Conservation (phyloP, 2,113 vertebrate species). For the Anser cygnoides region DNA sequence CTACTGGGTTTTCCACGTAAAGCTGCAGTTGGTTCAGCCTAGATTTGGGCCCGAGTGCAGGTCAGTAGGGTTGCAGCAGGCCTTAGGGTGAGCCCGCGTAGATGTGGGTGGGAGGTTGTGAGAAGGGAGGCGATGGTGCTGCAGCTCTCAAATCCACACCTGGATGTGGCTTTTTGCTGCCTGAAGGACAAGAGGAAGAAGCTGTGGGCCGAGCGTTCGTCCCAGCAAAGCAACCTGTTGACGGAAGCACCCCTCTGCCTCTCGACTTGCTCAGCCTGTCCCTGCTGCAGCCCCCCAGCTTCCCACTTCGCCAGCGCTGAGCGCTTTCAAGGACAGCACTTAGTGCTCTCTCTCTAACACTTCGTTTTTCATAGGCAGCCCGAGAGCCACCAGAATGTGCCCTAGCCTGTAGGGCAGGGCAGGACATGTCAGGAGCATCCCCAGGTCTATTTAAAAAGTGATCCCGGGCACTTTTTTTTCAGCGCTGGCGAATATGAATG, state of each 20-base stretch:
- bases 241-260: not conserved
- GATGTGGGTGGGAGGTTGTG: not conserved
- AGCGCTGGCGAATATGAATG: not conserved
- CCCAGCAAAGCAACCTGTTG: not conserved
- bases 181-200: not conserved
- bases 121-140: not conserved
- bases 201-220: not conserved
- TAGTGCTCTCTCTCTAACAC: rapidly evolving
- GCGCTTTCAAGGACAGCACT: rapidly evolving
- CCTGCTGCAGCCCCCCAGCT: rapidly evolving
- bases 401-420: not conserved
- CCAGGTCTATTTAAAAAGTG: not conserved
- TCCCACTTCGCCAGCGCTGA: not conserved
- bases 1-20: not conserved
- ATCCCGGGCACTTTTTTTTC: not conserved
- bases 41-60: not conserved
- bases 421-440: not conserved
- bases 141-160: not conserved
- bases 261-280: not conserved
- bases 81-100: rapidly evolving
- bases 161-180: not conserved
- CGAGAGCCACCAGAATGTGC: not conserved
- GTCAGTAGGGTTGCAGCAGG: not conserved
- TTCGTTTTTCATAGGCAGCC: not conserved
- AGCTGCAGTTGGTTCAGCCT: not conserved